Conservation (phyloP, 2,888 invertebrate genomes). For the Cosmopolites sordidus region DNA sequence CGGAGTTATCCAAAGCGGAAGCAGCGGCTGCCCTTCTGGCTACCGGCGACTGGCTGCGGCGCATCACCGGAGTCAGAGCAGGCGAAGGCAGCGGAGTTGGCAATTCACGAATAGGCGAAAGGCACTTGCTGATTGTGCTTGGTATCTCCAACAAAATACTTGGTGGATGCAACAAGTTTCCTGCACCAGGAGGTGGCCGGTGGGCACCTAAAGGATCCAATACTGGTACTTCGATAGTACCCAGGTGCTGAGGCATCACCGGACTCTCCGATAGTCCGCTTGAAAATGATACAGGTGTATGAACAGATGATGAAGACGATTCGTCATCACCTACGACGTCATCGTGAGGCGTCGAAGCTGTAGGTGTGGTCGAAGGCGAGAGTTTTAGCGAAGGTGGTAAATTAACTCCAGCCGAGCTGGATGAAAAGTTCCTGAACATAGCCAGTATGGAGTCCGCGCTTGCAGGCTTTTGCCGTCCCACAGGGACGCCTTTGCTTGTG, state of each 20-base stretch:
- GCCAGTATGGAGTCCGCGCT: slow-evolving; percentile 76
- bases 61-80: slow-evolving; percentile 62
- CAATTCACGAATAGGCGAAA: slow-evolving; percentile 74
- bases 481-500: slow-evolving; percentile 39
- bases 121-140: slow-evolving; percentile 68
- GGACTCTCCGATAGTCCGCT: slow-evolving; percentile 62
- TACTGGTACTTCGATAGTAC: slow-evolving; percentile 55
- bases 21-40: slow-evolving; percentile 43
- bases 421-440: slow-evolving; percentile 72
- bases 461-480: slow-evolving; percentile 60
- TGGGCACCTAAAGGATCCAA: slow-evolving; percentile 66
- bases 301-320: slow-evolving; percentile 65
- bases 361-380: slow-evolving; percentile 67
- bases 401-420: slow-evolving; percentile 57
- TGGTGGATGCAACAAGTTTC: slow-evolving; percentile 66
- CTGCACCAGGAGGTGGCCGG: slow-evolving; percentile 54
- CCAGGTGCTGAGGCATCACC: slow-evolving; percentile 43
- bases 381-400: slow-evolving; percentile 60
- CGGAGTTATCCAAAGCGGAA: slow-evolving; percentile 51
- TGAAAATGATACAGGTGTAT: slow-evolving; percentile 58
- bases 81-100: slow-evolving; percentile 74
- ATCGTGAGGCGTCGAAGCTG: slow-evolving; percentile 71
- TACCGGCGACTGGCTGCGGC: slow-evolving; percentile 23
- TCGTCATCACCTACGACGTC: slow-evolving; percentile 66
- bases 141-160: slow-evolving; percentile 75